Conservation (phyloP, 2,113 vertebrate species). For the Erythrocercus mccallii region DNA sequence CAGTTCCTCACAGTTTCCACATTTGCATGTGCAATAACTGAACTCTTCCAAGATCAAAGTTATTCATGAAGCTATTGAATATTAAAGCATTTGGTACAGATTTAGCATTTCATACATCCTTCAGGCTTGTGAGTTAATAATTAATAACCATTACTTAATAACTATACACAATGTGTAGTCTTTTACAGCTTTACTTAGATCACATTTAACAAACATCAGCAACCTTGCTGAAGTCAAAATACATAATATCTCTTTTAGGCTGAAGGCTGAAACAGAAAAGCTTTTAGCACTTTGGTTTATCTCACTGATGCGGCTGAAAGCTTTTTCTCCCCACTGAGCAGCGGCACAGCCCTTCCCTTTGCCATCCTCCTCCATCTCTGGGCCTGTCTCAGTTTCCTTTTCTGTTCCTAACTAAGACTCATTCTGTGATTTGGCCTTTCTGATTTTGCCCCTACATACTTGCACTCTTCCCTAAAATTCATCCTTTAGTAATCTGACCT, state of each 20-base stretch:
- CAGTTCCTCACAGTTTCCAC: neutral
- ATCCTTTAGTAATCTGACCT: constrained; percentile 37
- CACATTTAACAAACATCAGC: neutral
- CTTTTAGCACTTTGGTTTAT: neutral
- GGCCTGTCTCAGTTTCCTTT: neutral
- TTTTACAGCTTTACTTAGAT: neutral
- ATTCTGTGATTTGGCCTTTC: neutral
- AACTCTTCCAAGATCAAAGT: neutral
- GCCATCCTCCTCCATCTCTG: fast-evolving
- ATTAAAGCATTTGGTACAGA: neutral
- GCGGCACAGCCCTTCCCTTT: neutral
- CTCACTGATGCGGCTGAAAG: neutral
- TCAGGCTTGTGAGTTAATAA: neutral
- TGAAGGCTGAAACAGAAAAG: neutral
- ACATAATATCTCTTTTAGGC: neutral
- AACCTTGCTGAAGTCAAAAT: neutral
- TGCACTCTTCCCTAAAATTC: constrained; percentile 7
- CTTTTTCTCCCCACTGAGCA: neutral
- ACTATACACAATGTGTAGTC: neutral
- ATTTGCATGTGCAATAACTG: neutral
- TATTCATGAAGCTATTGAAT: neutral
- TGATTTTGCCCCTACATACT: constrained; percentile 6
- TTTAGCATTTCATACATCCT: neutral
- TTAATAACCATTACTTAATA: neutral
- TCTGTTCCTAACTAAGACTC: neutral